Base-by-base conservation (phyloP, 2,113 vertebrate species). In the Mustela nigripes region DNA sequence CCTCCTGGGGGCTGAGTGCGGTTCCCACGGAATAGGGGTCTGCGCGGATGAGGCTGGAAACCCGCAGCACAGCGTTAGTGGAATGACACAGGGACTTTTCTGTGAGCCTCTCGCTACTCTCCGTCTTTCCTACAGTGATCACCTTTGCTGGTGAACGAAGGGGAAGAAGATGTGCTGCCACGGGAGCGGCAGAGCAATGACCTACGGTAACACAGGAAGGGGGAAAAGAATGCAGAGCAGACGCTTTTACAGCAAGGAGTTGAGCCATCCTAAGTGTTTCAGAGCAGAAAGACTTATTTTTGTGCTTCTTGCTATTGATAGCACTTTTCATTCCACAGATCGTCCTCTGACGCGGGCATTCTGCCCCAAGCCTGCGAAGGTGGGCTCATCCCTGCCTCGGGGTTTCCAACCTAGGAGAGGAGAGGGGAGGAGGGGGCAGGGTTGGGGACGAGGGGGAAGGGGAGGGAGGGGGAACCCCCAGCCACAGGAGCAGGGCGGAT, bases 21-120 rank as follows among this genome's bases (percentile, higher is more conserved):
- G 60, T 15, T 36, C 24, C 39, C 56, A 12, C 26, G 4, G 26
- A 4, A 53, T 0, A 0, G 36, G 2, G 1, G 22, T 45, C 39
- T 21, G 24, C 7, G 11, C 21, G 78, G 36, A 67, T 7, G 3
- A 74, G 18, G 50, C 4, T 0, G 0, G 45, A 1, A 45, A 11
- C 10, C 1, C 36, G 1, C 31, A 15, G 11, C 11, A 2, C 22
- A 45, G 18, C 0, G 21, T 3, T 2, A 16, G 4, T 24, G 7
- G 24, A 45, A 19, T 0, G 5, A 3, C 8, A 7, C 12, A 19
- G 21, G 48, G 71, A 4, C 63, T 4, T 58, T 56, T 11, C 69
- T 42, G 1, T 0, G 2, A 4, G 48, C 10, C 2, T 19, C 4
- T 60, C 19, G 48, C 7, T n/a, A 2, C 39, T 79, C 73, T 65